Evolutionary conservation across 2,888 invertebrate species (phyloP).

Genomic region (Adela reaumurella): DNA sequence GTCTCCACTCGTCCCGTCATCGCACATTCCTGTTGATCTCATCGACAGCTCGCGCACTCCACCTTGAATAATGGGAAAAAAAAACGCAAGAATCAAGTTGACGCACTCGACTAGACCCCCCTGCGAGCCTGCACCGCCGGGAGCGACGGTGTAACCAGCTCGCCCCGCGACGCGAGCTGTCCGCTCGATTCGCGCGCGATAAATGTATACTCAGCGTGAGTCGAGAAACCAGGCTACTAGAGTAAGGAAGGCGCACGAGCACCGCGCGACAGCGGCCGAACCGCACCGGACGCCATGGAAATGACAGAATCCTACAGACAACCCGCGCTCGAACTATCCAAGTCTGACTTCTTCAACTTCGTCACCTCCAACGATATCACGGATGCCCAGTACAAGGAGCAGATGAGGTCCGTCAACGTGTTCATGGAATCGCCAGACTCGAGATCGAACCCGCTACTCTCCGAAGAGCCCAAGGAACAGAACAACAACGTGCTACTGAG

Average conservation of each 20-base stretch:
- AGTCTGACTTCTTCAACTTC: slow-evolving; percentile 87
- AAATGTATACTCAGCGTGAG: not conserved
- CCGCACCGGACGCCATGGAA: slow-evolving; percentile 57
- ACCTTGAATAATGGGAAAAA: slow-evolving; percentile 47
- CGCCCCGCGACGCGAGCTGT: slow-evolving; percentile 17
- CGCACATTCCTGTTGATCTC: not conserved
- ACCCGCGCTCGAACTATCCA: slow-evolving; percentile 78
- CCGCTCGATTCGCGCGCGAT: not conserved
- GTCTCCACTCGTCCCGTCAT: not conserved
- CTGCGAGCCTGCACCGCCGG: slow-evolving; percentile 28
- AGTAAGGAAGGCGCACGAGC: not conserved
- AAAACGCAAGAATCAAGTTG: slow-evolving; percentile 50
- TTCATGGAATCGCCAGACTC: slow-evolving; percentile 60
- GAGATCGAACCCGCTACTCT: slow-evolving; percentile 44
- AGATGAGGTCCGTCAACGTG: slow-evolving; percentile 65
- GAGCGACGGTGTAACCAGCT: slow-evolving; percentile 34
- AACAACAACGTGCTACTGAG: slow-evolving; percentile 60
- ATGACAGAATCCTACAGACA: slow-evolving; percentile 64
- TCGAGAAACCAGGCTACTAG: not conserved
- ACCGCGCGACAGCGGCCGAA: not conserved
- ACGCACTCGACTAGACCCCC: slow-evolving; percentile 52
- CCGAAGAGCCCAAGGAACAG: slow-evolving; percentile 54
- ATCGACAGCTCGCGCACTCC: not conserved
- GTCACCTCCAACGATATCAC: slow-evolving; percentile 77
- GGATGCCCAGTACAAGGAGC: slow-evolving; percentile 66